Evolutionary conservation across 2,888 invertebrate species (phyloP).

Genomic region (Spodoptera exigua): DNA sequence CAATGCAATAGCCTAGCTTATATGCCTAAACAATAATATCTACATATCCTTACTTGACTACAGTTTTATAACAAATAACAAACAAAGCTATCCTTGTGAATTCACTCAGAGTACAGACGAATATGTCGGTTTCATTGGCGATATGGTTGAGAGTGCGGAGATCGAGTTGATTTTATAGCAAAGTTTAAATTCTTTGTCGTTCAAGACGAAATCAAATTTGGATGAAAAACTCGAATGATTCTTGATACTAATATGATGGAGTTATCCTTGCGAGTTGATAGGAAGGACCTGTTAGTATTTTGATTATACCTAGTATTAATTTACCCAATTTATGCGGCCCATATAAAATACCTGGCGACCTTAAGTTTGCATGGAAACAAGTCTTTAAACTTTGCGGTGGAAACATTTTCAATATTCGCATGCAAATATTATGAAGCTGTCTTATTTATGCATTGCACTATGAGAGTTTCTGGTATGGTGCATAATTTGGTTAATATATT

Average conservation of each 20-base stretch:
- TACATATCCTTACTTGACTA: too few species aligned
- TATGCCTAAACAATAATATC: too few species aligned
- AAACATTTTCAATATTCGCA: constrained; percentile 33
- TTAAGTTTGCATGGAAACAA: constrained; percentile 30
- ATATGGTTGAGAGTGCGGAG: too few species aligned
- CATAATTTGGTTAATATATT: constrained; percentile 34
- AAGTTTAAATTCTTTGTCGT: constrained; percentile 26
- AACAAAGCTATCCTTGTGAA: too few species aligned
- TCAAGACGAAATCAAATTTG: neutral
- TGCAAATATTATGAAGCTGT: constrained; percentile 18
- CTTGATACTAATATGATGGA: constrained; percentile 7
- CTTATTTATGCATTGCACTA: constrained; percentile 26
- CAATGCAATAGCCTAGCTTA: too few species aligned
- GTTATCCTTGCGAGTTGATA: constrained; percentile 22
- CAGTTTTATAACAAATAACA: too few species aligned
- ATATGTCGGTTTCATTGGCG: too few species aligned
- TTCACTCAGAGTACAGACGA: too few species aligned
- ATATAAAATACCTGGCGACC: constrained; percentile 48
- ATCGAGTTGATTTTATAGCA: constrained; percentile 17
- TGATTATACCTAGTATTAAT: constrained; percentile 21
- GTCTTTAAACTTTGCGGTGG: constrained; percentile 22
- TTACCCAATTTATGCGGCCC: constrained; percentile 30
- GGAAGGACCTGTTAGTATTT: constrained; percentile 24
- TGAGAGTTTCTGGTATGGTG: constrained; percentile 19
- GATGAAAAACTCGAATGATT: constrained; percentile 7